Evolutionary conservation across 2,888 invertebrate species (phyloP), one percentile per base, ranked within the genome.

Genomic region (Crepidodera aurea): DNA sequence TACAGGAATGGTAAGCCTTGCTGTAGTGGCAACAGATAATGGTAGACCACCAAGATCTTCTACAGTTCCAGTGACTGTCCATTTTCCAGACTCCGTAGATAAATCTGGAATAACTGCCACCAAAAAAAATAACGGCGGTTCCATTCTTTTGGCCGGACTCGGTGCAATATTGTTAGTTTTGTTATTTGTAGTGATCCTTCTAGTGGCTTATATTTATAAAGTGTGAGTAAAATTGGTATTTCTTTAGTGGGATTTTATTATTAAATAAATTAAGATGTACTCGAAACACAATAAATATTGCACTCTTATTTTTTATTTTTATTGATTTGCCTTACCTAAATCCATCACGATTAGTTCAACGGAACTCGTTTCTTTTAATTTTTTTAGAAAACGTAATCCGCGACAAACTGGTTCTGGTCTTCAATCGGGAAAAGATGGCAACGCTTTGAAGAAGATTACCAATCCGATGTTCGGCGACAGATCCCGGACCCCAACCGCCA

Each of bases 11-110:
- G 88, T 92, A 46, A 89, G 91, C 80, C 83, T 93, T 53, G 87
- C 92, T 42, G 94, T 92, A 34, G 89, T 92, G 46, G 96, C 94
- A 16, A 88, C 88, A 0, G 96, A 95, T 80, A 90, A 90, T 10
- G 96, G 95, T 12, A 83, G 85, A 15, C 95, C 95, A n/a, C 91
- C 94, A 0, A 81, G 91, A 77, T 90, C 88, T 82, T 86, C 88
- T 4, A 88, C 87, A 0, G 89, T 89, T 42, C 90, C 90, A 1
- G 85, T 90, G 61, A 84, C 86, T 12, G 87, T 90, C 42, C 88
- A 87, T 74, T 86, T 89, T 81, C 81, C 74, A 27, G 83, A 80
- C 62, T 60, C 83, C 0, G 79, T 78, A 37, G 79, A 80, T 46
- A 74, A 80, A 29, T 73, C 77, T 51, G 77, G 77, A 32, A 74